Conservation (phyloP, 2,797 vertebrate genomes). For the Cossypha dichroa region DNA sequence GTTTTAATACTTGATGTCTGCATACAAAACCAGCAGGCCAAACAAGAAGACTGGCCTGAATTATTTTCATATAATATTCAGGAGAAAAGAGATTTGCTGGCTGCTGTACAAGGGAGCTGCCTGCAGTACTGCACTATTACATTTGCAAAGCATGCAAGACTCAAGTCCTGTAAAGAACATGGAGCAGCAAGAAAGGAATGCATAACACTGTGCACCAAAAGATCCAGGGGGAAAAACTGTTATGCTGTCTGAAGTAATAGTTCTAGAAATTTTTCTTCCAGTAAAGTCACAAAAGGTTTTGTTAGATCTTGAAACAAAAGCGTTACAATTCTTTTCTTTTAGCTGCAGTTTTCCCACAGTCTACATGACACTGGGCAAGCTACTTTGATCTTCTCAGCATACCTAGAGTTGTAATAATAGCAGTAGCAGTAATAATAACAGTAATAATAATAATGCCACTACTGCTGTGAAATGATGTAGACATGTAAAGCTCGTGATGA, state of each 20-base stretch:
- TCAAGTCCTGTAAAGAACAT: not conserved
- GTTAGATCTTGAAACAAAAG: not conserved
- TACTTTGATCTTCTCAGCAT: not conserved
- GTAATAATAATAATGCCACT: not conserved
- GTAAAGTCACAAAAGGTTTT: not conserved
- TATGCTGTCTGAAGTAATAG: not conserved
- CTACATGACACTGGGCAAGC: not conserved
- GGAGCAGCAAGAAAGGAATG: not conserved
- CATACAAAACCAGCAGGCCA: not conserved
- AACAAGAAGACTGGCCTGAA: not conserved
- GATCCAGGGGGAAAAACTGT: not conserved
- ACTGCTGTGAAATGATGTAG: not conserved
- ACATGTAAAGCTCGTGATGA: fast-evolving
- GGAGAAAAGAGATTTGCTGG: not conserved
- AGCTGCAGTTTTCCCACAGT: not conserved
- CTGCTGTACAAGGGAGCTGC: not conserved
- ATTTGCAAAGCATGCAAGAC: not conserved
- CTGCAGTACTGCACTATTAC: not conserved
- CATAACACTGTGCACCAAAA: not conserved
- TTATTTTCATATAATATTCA: not conserved
- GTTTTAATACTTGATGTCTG: not conserved
- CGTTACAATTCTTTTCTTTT: not conserved
- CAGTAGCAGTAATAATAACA: not conserved
- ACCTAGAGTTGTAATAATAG: not conserved
- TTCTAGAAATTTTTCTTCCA: not conserved